Evolutionary conservation across 2,113 vertebrate species (phyloP), one percentile per base, ranked within the genome.

Genomic region (Fulica atra): DNA sequence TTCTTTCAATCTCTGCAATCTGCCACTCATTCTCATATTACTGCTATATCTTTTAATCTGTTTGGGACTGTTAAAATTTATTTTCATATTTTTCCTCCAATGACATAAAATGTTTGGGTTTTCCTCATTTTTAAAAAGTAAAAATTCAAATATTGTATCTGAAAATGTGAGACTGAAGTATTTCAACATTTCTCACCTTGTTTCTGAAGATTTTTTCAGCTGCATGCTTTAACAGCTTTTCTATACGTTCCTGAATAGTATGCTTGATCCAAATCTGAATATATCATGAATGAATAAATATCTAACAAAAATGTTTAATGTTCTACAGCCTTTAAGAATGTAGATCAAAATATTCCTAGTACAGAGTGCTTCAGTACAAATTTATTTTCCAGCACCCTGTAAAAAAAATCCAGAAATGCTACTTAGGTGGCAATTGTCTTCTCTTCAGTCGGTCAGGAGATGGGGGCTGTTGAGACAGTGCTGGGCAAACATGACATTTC

Each of bases 351-450:
- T 23, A 42, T 54, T 78, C 6, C 15, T 46, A 8, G 42, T 38
- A 48, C 12, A 11, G 4, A 46, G 3, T 29, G 35, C 81, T 81
- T 89, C 26, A 38, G 23, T 26, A 35, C 4, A n/a, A 95, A 80
- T 92, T 13, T 46, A 31, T 46, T 76, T 88, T 72, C 7, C 19
- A 68, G 11, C 79, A 70, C 7, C n/a, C 8, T 48, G 17, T 13
- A 68, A 3, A 64, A 65, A 18, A 48, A 48, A 23, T 48, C 48
- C 24, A 57, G 69, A 87, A 89, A 91, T 54, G 2, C 29, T 77
- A 16, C 74, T 77, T 44, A 86, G 60, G 76, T 69, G 31, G 35
- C 9, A 94, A 76, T 71, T 88, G 20, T 92, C 60, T 50, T 88
- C 10, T 24, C 16, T 91, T 59, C 21, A 70, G 25, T 38, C 72